These are phyloP conservation scores for Ridgeia piscesae DNA, from an alignment of 1,140 invertebrate genomes.

Conservation along the genomic window DNA sequence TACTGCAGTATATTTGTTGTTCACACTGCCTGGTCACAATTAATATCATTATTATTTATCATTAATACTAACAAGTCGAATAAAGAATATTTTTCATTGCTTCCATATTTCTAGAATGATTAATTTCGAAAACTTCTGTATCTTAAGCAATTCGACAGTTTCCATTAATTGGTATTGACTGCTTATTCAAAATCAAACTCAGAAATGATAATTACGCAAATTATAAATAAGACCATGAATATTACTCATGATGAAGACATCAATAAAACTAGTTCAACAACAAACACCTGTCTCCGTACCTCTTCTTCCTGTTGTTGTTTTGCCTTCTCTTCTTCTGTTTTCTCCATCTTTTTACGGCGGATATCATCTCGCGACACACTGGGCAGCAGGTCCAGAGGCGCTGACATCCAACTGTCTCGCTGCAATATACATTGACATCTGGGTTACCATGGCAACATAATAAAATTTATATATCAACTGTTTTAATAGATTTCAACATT, in stretches of 20 bases:
- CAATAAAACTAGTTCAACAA: not conserved
- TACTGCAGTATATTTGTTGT: no score
- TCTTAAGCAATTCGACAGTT: not conserved
- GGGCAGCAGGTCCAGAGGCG: constrained; percentile 43
- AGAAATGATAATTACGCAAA: not conserved
- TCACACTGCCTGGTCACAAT: no score
- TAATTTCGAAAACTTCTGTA: not conserved
- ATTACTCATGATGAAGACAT: not conserved
- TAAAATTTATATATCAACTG: no score
- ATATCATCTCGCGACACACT: constrained; percentile 47
- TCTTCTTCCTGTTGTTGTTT: constrained; percentile 21
- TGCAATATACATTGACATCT: constrained; percentile 32
- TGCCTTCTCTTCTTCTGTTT: constrained; percentile 43
- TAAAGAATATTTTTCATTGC: not conserved
- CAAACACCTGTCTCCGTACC: not conserved
- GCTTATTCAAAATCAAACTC: not conserved
- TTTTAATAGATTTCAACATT: no score
- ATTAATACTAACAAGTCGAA: no score
- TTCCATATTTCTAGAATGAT: not conserved
- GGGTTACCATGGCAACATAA: not conserved
- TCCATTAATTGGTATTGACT: not conserved
- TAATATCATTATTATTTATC: not conserved
- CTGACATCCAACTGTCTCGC: constrained; percentile 56
- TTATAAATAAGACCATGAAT: not conserved
- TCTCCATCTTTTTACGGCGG: constrained; percentile 36